A percentile compares a stretch with the other conserved stretches of the same genome.
Conservation (phyloP, 2,797 vertebrate genomes). For the Mormyrus proboscirostris region DNA sequence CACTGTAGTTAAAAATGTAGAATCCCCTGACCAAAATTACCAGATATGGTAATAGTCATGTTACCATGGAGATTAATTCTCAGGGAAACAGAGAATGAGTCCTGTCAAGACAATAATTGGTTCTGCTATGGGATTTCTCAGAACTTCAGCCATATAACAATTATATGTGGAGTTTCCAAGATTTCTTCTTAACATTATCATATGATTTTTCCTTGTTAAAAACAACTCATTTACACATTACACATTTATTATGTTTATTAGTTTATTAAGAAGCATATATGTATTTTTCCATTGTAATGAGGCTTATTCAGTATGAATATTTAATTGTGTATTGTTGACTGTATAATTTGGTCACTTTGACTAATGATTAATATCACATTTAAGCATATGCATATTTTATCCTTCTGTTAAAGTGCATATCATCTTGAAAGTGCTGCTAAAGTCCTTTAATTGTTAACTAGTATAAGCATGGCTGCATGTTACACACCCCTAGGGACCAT, state of each 20-base stretch:
- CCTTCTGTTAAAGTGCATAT: background rate
- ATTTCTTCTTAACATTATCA: background rate
- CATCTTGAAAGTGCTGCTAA: background rate
- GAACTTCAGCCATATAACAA: background rate
- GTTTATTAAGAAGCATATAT: background rate
- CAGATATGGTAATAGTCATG: constrained; percentile 48
- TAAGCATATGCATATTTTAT: background rate
- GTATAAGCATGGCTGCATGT: background rate
- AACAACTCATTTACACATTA: background rate
- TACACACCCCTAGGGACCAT: background rate
- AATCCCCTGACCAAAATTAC: constrained; percentile 55
- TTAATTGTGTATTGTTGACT: background rate
- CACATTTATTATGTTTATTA: background rate
- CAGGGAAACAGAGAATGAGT: constrained; percentile 67
- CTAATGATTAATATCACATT: background rate
- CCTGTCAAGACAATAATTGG: constrained; percentile 22
- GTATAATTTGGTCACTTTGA: background rate
- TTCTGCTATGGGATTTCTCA: background rate
- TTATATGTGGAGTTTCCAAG: background rate
- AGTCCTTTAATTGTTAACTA: background rate
- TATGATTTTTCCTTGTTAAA: background rate
- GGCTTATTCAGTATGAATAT: background rate
- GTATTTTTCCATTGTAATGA: background rate
- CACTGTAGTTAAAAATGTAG: constrained; percentile 57
- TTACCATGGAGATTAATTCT: constrained; percentile 63